Percentiles rank a stretch among this genome's conserved stretches.
phyloP scores from a whole-genome alignment of 2,888 invertebrate species.

The Xiphydria camelus region DNA sequence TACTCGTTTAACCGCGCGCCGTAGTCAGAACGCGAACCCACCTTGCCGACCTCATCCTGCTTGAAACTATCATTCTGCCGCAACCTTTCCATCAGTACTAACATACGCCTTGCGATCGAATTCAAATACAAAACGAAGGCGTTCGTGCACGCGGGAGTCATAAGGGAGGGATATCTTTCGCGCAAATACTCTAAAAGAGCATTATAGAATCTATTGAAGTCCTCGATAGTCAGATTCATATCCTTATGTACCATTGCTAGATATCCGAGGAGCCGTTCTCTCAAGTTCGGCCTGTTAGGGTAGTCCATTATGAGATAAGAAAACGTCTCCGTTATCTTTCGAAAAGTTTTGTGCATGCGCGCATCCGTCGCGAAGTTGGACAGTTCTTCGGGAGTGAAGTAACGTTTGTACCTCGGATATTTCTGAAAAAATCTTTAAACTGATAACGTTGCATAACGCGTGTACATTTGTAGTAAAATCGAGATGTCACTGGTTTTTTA shows the following conservation, averaged over 20 bases:
- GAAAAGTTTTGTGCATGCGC: conserved; percentile 19
- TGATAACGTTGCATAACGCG: too few species aligned
- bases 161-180: conserved; percentile 7
- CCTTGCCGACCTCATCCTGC: too few species aligned
- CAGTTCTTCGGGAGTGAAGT: conserved; percentile 19
- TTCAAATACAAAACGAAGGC: conserved; percentile 16
- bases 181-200: background rate
- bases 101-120: conserved; percentile 13
- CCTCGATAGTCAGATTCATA: conserved; percentile 22
- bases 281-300: conserved; percentile 14
- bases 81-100: conserved; percentile 16
- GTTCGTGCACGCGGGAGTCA: conserved; percentile 19
- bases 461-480: too few species aligned
- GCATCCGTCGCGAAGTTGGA: conserved; percentile 22
- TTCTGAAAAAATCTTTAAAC: conserved; percentile 21
- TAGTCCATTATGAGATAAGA: conserved; percentile 20
- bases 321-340: conserved; percentile 12
- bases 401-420: conserved; percentile 23
- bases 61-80: conserved; percentile 18
- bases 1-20: too few species aligned
- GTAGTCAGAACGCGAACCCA: too few species aligned
- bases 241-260: conserved; percentile 28
- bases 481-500: too few species aligned
- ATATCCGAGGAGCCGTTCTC: conserved; percentile 23
- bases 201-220: too few species aligned